A percentile compares a stretch with the other conserved stretches of the same genome.
Conservation (phyloP, 2,888 invertebrate species). For the Ectemnius cavifrons region DNA sequence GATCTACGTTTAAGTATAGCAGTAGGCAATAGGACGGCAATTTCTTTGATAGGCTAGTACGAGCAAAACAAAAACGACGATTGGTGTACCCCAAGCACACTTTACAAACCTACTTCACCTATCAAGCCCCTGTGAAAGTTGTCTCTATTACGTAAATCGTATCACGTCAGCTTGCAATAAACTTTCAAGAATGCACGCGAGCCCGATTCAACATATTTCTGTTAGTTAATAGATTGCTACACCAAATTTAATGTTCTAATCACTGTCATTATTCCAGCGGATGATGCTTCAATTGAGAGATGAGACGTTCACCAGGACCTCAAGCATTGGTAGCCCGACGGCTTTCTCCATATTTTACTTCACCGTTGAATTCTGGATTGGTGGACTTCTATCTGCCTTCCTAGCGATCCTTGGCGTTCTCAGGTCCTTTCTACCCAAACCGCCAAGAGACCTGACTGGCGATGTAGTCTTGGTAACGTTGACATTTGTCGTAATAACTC, state of each 20-base stretch:
- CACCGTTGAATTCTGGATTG: constrained; percentile 67
- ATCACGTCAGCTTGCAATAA: not conserved
- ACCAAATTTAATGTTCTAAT: not conserved
- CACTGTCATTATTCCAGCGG: constrained; percentile 43
- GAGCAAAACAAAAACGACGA: no score
- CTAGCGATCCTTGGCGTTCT: constrained; percentile 61
- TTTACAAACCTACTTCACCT: no score
- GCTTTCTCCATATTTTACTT: constrained; percentile 67
- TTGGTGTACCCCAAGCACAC: no score
- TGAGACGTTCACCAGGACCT: constrained; percentile 45
- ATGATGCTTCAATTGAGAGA: constrained; percentile 65
- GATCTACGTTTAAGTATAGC: no score
- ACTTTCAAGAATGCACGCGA: not conserved
- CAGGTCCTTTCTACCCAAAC: constrained; percentile 70
- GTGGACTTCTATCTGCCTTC: constrained; percentile 59
- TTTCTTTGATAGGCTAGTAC: no score
- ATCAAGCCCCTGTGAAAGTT: not conserved
- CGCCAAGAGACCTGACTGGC: constrained; percentile 71
- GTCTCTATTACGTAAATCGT: not conserved
- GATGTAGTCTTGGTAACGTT: constrained; percentile 71
- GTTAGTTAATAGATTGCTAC: not conserved
- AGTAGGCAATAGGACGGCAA: no score
- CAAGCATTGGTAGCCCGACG: constrained; percentile 59
- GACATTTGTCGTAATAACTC: not conserved
- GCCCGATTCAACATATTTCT: not conserved